Base-by-base conservation (phyloP, 1,140 invertebrate species). In the Drosophila hydei region DNA sequence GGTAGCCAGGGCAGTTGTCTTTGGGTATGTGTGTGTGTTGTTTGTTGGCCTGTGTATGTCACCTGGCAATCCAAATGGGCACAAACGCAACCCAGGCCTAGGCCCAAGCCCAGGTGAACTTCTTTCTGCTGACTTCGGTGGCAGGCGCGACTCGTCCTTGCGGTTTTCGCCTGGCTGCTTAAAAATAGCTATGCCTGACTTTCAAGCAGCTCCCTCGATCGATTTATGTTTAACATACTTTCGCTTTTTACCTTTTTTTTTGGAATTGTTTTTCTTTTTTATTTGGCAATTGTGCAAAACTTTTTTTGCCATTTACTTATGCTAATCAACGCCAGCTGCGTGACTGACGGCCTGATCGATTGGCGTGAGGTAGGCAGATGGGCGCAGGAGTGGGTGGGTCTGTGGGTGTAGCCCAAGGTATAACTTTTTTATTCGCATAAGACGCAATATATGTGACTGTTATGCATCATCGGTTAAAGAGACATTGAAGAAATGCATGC, bases 191-290 rank as follows among this genome's bases (percentile, higher is more conserved):
- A 63, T 80, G 69, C 62, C 45, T 71, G 75, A 77, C 70, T 69
- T 48, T 56, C 62, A 75, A 59, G 73, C 50, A 36, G 45, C 38
- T 58, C 19, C 40, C 23, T 43, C 62, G 77, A 85, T 85, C 81
- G 81, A 85, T 85, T 85, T 85, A 85, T 85, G 81, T 60, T 33
- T 85, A 85, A 85, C 81, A 85, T 87, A 85, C 81, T 85, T 85
- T 85, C 81, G 77, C 81, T 84, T 84, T 71, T 71, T 51, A n/a
- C 45, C 36, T 65, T 56, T 76, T 59, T 55, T 33, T 27, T 19
- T 67, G 45, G 33, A 56, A 64, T 43, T 72, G 68, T 61, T 52
- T 50, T 68, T 27, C 68, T 73, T 58, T 48, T 63, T 78, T 71
- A 51, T 51, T 33, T 51, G 48, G 48, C 48, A 51, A 51, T 23